Conservation (phyloP, 2,113 vertebrate species). For the Bambusicola thoracicus region DNA sequence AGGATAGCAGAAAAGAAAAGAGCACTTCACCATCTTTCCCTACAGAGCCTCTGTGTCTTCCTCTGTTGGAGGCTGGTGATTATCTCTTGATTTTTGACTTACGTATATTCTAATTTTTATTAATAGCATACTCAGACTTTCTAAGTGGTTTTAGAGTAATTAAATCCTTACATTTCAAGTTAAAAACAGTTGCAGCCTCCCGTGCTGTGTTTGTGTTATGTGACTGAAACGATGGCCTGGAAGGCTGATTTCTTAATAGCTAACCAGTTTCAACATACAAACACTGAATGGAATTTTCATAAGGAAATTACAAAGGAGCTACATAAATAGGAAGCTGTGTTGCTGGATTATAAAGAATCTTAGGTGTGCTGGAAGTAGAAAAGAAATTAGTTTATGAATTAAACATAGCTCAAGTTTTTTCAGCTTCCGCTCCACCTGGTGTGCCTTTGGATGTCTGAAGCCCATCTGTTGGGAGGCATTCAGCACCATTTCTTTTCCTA, state of each 20-base stretch:
- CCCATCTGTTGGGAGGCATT: neutral
- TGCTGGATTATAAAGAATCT: neutral
- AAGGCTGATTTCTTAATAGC: neutral
- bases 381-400: neutral
- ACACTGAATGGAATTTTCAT: neutral
- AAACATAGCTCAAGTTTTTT: neutral
- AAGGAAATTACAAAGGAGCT: neutral
- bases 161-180: neutral
- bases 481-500: neutral
- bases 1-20: neutral
- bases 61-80: neutral
- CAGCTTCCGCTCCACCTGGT: conserved; percentile 38
- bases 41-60: neutral
- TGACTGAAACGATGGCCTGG: neutral
- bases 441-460: conserved; percentile 31
- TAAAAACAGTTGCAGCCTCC: neutral
- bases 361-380: neutral
- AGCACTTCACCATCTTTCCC: too few relatives aligned
- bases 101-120: neutral
- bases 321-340: neutral
- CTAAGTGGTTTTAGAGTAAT: neutral
- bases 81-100: neutral
- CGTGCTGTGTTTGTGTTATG: neutral
- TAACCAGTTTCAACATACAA: neutral
- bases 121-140: neutral